Evolutionary conservation across 1,140 invertebrate species (phyloP), one percentile per base, ranked within the genome.

Genomic region (Trachelipus rathkii): DNA sequence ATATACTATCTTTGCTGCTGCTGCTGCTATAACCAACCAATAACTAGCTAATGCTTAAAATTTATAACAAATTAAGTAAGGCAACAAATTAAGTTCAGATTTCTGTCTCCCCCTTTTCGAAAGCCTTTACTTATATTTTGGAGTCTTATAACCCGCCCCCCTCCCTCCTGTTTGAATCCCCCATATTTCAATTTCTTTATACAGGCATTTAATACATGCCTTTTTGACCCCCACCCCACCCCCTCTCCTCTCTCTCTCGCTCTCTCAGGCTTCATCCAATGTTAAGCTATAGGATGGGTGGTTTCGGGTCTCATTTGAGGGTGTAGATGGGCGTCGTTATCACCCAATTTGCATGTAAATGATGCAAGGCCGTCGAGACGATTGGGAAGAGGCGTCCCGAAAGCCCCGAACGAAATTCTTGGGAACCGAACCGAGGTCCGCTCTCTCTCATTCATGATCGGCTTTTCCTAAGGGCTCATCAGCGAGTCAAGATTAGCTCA

Each of bases 311-410:
- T 19, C 50, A 60, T 60, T 19, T 60, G 50, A 60, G 8, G 50
- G 50, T 19, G 50, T 60, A 13, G 50, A 60, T 60, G 50, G 50
- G 50, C 50, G 50, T 60, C 50, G 50, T 60, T 60, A 60, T 60
- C 50, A 60, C 50, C 50, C 50, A 60, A 60, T 60, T 60, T 60
- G 50, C 50, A 60, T 60, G 50, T 60, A 60, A 60, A 60, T 60
- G 50, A 19, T 33, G 50, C 50, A 19, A 60, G 50, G 50, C 50
- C 19, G 50, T 60, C 1, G 19, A 19, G 50, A 13, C 33, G 33
- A 33, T 33, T 33, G 33, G 33, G 33, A 33, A 33, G 33, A 33
- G 33, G 33, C 33, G 33, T 33, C 33, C 33, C 33, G 33, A 33
- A 33, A 33, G 33, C 33, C 6, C 33, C 33, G 33, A 33, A 33